Evolutionary conservation across 2,888 invertebrate species (phyloP).

Genomic region (Dynastes maya): DNA sequence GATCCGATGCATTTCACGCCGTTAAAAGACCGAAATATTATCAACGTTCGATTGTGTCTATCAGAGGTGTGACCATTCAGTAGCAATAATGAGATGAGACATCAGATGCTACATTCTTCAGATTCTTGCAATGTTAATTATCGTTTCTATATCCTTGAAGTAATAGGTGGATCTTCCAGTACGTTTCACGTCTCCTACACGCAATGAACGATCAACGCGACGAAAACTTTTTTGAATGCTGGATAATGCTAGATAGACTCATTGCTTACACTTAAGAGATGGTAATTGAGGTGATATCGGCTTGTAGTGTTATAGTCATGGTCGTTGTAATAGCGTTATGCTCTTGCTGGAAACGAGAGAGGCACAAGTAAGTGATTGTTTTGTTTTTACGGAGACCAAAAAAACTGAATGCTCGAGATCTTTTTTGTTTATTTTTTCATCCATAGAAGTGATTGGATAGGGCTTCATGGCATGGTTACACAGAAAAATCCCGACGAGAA

Average conservation of each 20-base stretch:
- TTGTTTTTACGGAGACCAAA: too few species aligned
- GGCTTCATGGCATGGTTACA: constrained; percentile 82
- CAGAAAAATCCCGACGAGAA: constrained; percentile 80
- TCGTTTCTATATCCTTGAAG: constrained; percentile 6
- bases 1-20: neutral
- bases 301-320: constrained; percentile 63
- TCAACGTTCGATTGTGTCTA: neutral
- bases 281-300: constrained; percentile 58
- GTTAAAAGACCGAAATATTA: neutral
- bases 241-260: too few species aligned
- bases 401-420: constrained; percentile 25
- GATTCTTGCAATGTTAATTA: neutral
- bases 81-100: constrained; percentile 11
- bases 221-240: neutral
- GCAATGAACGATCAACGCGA: constrained; percentile 21
- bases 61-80: constrained; percentile 30
- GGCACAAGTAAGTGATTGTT: constrained; percentile 65
- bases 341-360: constrained; percentile 68
- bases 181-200: neutral
- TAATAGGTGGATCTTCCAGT: neutral
- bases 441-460: constrained; percentile 79
- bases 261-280: constrained; percentile 48
- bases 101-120: constrained; percentile 28
- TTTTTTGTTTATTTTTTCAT: constrained; percentile 52
- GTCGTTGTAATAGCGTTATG: constrained; percentile 66